A percentile compares a stretch with the other conserved stretches of the same genome.
Evolutionary conservation across 2,113 vertebrate species (phyloP).

Genomic region (Lates calcarifer): DNA sequence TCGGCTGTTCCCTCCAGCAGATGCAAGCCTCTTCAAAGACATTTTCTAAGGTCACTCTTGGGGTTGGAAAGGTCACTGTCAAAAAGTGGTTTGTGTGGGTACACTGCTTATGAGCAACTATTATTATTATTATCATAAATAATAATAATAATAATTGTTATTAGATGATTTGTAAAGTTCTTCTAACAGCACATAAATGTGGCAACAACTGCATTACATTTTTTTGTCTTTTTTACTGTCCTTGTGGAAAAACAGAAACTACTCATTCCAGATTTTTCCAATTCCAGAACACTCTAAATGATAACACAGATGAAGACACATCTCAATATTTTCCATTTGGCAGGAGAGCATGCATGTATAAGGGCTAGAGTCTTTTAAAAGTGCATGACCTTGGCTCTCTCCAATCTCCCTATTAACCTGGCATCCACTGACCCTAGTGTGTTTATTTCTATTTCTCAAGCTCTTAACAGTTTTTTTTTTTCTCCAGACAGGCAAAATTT

Average conservation of each 20-base stretch:
- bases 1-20: slow-evolving; percentile 22
- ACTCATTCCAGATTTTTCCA: no score
- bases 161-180: neutral
- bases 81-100: neutral
- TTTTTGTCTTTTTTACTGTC: neutral
- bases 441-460: slow-evolving; percentile 11
- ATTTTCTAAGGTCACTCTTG: neutral
- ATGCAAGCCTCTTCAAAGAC: neutral
- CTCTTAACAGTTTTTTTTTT: slow-evolving; percentile 20
- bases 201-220: neutral
- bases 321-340: neutral
- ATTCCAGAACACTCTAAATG: neutral
- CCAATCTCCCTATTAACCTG: slow-evolving; percentile 8
- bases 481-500: neutral
- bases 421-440: slow-evolving; percentile 2
- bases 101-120: neutral
- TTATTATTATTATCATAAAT: neutral
- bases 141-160: neutral
- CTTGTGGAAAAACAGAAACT: neutral
- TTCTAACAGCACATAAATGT: neutral
- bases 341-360: neutral
- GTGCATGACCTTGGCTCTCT: slow-evolving; percentile 34
- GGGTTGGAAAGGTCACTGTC: neutral
- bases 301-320: neutral
- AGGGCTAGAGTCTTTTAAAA: slow-evolving; percentile 3